These are phyloP conservation scores for Hyles lineata DNA, from an alignment of 2,888 invertebrate genomes.

Conservation along the genomic window DNA sequence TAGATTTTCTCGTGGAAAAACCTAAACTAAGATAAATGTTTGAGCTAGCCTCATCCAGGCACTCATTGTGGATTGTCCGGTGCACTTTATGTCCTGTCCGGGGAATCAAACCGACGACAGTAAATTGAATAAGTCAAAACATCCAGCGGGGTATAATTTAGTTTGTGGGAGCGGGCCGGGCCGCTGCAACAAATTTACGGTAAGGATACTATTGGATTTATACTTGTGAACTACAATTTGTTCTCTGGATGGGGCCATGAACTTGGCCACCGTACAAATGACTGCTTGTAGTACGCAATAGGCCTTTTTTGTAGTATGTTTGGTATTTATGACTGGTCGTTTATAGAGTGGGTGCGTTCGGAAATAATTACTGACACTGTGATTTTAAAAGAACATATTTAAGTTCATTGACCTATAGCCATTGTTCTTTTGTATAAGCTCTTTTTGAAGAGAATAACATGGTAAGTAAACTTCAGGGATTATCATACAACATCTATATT, in stretches of 20 bases:
- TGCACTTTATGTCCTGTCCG: constrained; percentile 45
- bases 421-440: no score
- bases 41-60: not conserved
- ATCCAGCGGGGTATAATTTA: constrained; percentile 54
- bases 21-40: not conserved
- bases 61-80: constrained; percentile 33
- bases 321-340: no score
- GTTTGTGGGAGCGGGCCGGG: constrained; percentile 41
- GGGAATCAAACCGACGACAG: constrained; percentile 53
- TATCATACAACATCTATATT: no score
- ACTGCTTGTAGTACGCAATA: not conserved
- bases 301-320: no score
- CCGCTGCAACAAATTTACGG: constrained; percentile 26
- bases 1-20: not conserved
- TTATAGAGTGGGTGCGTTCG: no score
- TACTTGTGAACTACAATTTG: constrained; percentile 14
- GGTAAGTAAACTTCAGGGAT: no score
- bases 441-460: no score
- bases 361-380: no score
- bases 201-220: constrained; percentile 18
- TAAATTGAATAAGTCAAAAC: constrained; percentile 60
- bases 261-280: not conserved
- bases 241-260: not conserved
- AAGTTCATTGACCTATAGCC: no score
- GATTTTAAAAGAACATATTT: no score